Percentiles rank a stretch among this genome's conserved stretches.
These are phyloP conservation scores for Cremastinae sp. DNA, from an alignment of 2,888 invertebrate genomes.

Conservation along the genomic window DNA sequence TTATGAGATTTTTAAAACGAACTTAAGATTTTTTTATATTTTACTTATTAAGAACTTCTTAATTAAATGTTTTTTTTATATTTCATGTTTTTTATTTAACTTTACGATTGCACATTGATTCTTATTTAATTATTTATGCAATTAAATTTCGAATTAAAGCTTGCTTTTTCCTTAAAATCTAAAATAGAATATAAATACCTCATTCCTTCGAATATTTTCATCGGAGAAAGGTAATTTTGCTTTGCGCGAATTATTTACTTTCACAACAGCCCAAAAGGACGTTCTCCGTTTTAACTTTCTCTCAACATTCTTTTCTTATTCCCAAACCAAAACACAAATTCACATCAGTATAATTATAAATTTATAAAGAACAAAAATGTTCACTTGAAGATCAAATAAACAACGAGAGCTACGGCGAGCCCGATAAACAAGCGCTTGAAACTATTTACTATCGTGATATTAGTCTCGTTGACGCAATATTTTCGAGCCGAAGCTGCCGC, in stretches of 20 bases:
- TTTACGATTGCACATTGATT: no score
- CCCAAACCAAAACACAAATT: not conserved
- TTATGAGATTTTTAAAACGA: no score
- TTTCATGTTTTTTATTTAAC: not conserved
- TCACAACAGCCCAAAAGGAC: constrained; percentile 1
- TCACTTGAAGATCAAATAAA: constrained; percentile 43
- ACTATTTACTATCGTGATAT: constrained; percentile 64
- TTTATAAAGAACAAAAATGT: no score
- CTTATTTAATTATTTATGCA: not conserved
- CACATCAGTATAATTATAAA: no score
- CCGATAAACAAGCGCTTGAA: constrained; percentile 61
- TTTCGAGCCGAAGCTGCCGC: constrained; percentile 71
- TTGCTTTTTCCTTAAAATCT: not conserved
- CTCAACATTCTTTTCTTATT: constrained; percentile 9
- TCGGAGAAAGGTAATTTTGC: constrained; percentile 36
- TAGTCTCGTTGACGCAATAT: constrained; percentile 69
- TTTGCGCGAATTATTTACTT: constrained; percentile 20
- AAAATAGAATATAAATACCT: not conserved
- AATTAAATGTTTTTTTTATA: no score
- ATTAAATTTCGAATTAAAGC: not conserved
- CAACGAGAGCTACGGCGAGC: constrained; percentile 12
- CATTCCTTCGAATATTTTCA: constrained; percentile 1
- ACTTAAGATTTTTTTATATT: no score
- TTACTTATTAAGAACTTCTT: no score
- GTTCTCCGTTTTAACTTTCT: constrained; percentile 3